Base-by-base conservation (phyloP, 2,888 invertebrate genomes). In the Drosophila basisetae region DNA sequence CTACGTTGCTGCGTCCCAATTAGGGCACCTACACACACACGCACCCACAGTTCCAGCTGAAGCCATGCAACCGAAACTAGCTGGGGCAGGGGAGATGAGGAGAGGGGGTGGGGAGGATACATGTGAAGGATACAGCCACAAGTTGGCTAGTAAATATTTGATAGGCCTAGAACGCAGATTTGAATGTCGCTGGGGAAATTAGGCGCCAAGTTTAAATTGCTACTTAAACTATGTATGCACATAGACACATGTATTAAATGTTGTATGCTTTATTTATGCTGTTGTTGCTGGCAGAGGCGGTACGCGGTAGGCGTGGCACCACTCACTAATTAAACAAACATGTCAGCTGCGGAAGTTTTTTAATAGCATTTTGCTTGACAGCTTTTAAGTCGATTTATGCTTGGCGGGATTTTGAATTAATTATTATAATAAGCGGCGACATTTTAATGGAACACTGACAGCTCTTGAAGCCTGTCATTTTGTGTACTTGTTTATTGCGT, bases 381-480 rank as follows among this genome's bases (percentile, higher is more conserved):
- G 76, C 67, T 82, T 84, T 90, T 84, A 85, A 90, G 90, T 85
- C 90, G 85, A 80, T 89, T 85, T 84, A 65, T 67, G 69, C 69
- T 71, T 61, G 62, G 60, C 58, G 69, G 70, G 33, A 84, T 70
- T 69, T 52, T 71, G 66, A 80, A 89, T 89, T 85, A 85, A 85
- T 84, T 87, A 89, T 75, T 79, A 64, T 82, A 87, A 85, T 87
- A 78, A 66, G 60, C 72, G 62, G 65, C 52, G 84, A 76, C 90
- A 80, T 80, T 87, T 87, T 84, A 85, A 85, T 87, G 85, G 83
- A 84, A 39, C 13, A 41, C 56, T 53, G 59, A 56, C 56, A 52
- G 28, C 22, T 10, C 41, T 31, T 25, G 28, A 49, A 33, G 28
- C 39, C 54, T 37, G 50, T 49, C 22, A 56, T 52, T 30, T 56